Base-by-base conservation (phyloP, 1,140 invertebrate species). In the Atta cephalotes region DNA sequence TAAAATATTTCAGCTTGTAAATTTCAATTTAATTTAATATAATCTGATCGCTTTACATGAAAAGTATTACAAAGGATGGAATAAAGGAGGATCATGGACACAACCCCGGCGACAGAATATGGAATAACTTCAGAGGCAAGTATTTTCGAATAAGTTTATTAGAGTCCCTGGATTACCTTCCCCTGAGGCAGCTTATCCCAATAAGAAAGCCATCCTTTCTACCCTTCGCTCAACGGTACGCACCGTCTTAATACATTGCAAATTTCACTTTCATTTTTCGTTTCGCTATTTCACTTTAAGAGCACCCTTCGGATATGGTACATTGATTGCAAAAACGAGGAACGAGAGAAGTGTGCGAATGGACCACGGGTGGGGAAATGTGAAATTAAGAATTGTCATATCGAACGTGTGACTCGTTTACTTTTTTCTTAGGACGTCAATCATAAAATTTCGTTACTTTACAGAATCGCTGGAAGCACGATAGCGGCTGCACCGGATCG, bases 221-320 rank as follows among this genome's bases (percentile, higher is more conserved):
- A n/a, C 21, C 60, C 31, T 56, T 78, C 51, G 31, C 71, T 89
- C 79, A 79, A 78, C 76, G 76, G 71, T 63, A 78, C 68, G 68
- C 78, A 86, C 28, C 74, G 65, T 70, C 58, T 88, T 81, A n/a
- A 21, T 78, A 53, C 25, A 72, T 86, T 18, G 77, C 60, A 81
- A 71, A 66, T 45, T 68, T 68, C 53, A 58, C 58, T 76, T 65
- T 86, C 60, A 28, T n/a, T 91, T 87, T 91, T 85, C 82, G 60
- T 90, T 90, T 85, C 89, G 62, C 68, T 86, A 71, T 45, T 88
- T 80, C 78, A 90, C 10, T 89, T 91, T 91, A 91, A 91, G 89
- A 91, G 89, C 90, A 91, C 88, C 89, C 85, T 90, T 89, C 87
- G 90, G 90, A 92, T 92, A 92, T 92, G 91, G 76, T 92, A 90